Conservation (phyloP, 2,113 vertebrate genomes). For the Callionymus lyra region DNA sequence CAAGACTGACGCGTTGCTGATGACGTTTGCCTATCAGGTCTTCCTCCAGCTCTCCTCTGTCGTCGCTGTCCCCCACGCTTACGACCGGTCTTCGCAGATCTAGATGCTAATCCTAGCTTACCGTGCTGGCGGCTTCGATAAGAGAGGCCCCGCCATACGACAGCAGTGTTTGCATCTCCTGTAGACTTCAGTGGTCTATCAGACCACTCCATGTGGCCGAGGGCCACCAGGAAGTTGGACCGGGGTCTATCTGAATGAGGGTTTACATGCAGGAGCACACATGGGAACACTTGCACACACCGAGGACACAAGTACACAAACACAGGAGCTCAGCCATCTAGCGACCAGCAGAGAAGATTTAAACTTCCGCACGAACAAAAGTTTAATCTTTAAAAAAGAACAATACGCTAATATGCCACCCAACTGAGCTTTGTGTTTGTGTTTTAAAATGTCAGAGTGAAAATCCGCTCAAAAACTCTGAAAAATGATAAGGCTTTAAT, state of each 20-base stretch:
- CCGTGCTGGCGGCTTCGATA: constrained; percentile 66
- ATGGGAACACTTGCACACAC: constrained; percentile 19
- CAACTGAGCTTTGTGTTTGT: constrained; percentile 64
- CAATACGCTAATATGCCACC: constrained; percentile 64
- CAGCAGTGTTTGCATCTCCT: constrained; percentile 49
- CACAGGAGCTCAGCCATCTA: constrained; percentile 15
- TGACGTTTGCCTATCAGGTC: constrained; percentile 31
- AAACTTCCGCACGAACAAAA: constrained; percentile 59
- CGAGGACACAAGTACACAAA: constrained; percentile 3
- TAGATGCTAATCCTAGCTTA: constrained; percentile 76
- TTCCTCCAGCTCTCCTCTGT: constrained; percentile 35
- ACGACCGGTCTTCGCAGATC: constrained; percentile 67
- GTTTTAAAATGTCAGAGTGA: constrained; percentile 70
- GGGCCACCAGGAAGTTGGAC: constrained; percentile 60
- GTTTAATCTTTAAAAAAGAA: constrained; percentile 65
- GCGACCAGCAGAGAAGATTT: constrained; percentile 46
- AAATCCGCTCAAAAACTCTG: constrained; percentile 61
- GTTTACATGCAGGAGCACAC: constrained; percentile 44
- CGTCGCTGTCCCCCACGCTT: constrained; percentile 47
- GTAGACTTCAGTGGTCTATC: constrained; percentile 55
- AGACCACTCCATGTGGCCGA: constrained; percentile 58
- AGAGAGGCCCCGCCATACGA: constrained; percentile 53
- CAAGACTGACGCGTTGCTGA: no score
- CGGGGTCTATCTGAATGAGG: constrained; percentile 33
- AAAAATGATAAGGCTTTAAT: constrained; percentile 54